A percentile compares a stretch with the other conserved stretches of the same genome.
phyloP scores from a whole-genome alignment of 2,113 vertebrate species.

The Puffinus mauretanicus region DNA sequence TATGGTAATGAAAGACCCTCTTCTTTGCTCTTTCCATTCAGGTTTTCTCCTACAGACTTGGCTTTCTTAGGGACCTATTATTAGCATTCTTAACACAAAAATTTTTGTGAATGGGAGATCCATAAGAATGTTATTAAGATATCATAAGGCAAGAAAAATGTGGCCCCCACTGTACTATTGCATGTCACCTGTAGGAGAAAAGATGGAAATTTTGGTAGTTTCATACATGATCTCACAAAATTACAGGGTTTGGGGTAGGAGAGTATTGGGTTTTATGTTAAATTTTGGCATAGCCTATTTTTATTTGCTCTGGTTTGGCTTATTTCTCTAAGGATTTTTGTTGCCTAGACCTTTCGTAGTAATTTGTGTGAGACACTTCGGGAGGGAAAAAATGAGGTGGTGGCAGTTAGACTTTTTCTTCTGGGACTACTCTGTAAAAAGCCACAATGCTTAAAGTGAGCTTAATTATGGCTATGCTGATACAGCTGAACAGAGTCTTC shows the following conservation, averaged over 20 bases:
- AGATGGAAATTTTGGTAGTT: background rate
- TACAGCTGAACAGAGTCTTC: background rate
- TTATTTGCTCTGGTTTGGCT: background rate
- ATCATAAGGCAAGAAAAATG: background rate
- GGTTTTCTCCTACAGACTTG: background rate
- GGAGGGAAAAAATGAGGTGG: background rate
- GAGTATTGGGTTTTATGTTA: background rate
- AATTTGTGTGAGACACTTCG: background rate
- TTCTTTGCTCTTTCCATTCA: background rate
- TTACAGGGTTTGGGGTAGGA: background rate
- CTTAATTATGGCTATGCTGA: background rate
- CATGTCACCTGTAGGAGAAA: background rate
- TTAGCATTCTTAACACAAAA: background rate
- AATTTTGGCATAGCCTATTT: background rate
- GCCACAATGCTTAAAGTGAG: background rate
- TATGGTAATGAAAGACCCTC: background rate
- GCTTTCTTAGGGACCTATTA: background rate
- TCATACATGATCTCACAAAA: background rate
- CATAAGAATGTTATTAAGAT: background rate
- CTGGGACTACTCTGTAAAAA: background rate
- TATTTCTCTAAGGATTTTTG: background rate
- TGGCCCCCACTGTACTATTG: background rate
- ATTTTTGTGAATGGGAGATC: background rate
- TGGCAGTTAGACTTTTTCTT: background rate
- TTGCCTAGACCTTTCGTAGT: background rate